Percentiles rank a stretch among this genome's conserved stretches.
Conservation (phyloP, 2,797 vertebrate species). For the Lithobates pipiens region DNA sequence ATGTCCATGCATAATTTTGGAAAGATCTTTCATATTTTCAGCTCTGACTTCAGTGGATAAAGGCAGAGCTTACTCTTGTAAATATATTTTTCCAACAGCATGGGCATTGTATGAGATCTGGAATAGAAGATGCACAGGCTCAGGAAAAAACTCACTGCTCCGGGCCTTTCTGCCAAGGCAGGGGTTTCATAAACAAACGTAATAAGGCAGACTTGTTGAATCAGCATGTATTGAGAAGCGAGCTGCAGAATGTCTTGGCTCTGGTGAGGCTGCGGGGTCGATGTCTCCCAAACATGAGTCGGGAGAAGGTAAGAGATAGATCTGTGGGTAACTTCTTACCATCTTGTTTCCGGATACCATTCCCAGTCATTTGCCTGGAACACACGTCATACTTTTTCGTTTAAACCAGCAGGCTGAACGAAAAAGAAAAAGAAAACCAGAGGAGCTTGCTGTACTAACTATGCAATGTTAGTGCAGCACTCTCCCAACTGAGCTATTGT, state of each 20-base stretch:
- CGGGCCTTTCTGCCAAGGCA: constrained; percentile 7
- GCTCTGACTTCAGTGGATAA: not conserved
- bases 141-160: constrained; percentile 1
- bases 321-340: not conserved
- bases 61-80: not conserved
- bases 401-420: no score
- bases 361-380: no score
- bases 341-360: constrained; percentile 60
- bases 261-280: not conserved
- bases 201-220: constrained; percentile 68
- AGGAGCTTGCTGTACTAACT: no score
- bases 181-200: not conserved
- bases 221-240: constrained; percentile 65
- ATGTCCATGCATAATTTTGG: no score
- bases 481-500: no score
- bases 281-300: not conserved
- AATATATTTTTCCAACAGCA: not conserved
- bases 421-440: no score
- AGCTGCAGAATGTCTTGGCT: constrained; percentile 63
- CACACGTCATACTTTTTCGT: no score
- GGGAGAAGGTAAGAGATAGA: not conserved
- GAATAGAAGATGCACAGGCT: not conserved
- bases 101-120: not conserved
- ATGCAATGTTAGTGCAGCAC: no score
- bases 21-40: no score